These are phyloP conservation scores for Oncorhynchus keta DNA, from an alignment of 2,113 vertebrate species.

Conservation along the genomic window DNA sequence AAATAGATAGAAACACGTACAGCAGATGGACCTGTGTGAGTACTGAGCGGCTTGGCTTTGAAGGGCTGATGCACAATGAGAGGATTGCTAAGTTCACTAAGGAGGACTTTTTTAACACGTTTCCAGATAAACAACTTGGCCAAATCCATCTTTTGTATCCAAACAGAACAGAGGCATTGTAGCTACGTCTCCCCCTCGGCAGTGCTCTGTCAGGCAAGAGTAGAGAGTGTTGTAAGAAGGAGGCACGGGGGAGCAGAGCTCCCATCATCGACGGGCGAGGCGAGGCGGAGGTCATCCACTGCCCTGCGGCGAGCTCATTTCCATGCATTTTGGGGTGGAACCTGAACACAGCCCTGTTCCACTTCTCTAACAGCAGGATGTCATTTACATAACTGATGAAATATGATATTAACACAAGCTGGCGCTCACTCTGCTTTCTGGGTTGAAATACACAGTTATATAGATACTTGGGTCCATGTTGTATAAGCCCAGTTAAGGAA, in stretches of 20 bases:
- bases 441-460: not conserved
- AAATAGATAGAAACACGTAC: not conserved
- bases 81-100: not conserved
- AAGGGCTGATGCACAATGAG: not conserved
- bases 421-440: conserved; percentile 25
- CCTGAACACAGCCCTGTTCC: conserved; percentile 44
- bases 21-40: not conserved
- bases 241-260: conserved; percentile 23
- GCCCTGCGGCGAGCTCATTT: conserved; percentile 48
- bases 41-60: not conserved
- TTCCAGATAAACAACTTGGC: conserved; percentile 1
- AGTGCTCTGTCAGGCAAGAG: not conserved
- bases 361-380: conserved; percentile 39
- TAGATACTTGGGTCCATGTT: not conserved
- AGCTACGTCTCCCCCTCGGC: not conserved
- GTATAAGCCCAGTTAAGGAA: not conserved
- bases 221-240: not conserved
- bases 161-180: not conserved
- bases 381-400: conserved; percentile 63
- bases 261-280: conserved; percentile 22
- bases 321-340: conserved; percentile 51
- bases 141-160: not conserved
- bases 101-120: not conserved
- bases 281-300: conserved; percentile 46
- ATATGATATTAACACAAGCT: conserved; percentile 60